These are phyloP conservation scores for Acronicta leporina DNA, from an alignment of 2,888 invertebrate genomes.

Conservation along the genomic window DNA sequence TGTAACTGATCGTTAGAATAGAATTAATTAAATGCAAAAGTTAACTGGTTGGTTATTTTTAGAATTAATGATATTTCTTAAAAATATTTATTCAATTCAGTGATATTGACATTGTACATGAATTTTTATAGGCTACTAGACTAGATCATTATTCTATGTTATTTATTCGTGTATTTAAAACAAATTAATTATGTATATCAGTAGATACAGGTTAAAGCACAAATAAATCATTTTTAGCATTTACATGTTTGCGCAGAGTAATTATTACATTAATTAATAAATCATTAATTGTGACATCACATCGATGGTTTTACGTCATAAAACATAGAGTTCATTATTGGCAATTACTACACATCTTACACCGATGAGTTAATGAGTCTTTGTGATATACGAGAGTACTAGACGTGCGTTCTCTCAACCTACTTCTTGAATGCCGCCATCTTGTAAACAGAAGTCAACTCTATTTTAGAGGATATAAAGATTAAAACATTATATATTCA, in stretches of 20 bases:
- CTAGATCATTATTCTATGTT: not conserved
- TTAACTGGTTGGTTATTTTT: not conserved
- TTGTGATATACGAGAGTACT: slow-evolving; percentile 85
- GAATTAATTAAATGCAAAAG: not conserved
- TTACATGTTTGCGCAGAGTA: slow-evolving; percentile 11
- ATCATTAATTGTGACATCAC: slow-evolving; percentile 25
- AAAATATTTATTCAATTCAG: not conserved
- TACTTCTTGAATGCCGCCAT: slow-evolving; percentile 84
- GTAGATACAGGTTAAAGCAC: slow-evolving; percentile 3
- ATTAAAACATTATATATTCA: slow-evolving; percentile 75
- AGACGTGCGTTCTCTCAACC: slow-evolving; percentile 87
- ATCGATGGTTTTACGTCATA: slow-evolving; percentile 39
- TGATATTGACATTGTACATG: slow-evolving; percentile 3
- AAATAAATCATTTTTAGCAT: slow-evolving; percentile 15
- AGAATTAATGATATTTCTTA: not conserved
- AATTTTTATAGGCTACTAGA: slow-evolving; percentile 4
- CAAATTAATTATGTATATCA: too few species aligned
- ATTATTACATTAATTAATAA: slow-evolving; percentile 31
- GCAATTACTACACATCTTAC: slow-evolving; percentile 61
- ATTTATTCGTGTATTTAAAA: not conserved
- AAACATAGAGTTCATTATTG: slow-evolving; percentile 60
- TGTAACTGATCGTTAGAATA: not conserved
- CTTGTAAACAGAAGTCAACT: slow-evolving; percentile 75
- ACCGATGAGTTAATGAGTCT: slow-evolving; percentile 82
- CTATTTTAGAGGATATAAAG: slow-evolving; percentile 74